Evolutionary conservation across 2,888 invertebrate species (phyloP).

Genomic region (Synergus laeviventris): DNA sequence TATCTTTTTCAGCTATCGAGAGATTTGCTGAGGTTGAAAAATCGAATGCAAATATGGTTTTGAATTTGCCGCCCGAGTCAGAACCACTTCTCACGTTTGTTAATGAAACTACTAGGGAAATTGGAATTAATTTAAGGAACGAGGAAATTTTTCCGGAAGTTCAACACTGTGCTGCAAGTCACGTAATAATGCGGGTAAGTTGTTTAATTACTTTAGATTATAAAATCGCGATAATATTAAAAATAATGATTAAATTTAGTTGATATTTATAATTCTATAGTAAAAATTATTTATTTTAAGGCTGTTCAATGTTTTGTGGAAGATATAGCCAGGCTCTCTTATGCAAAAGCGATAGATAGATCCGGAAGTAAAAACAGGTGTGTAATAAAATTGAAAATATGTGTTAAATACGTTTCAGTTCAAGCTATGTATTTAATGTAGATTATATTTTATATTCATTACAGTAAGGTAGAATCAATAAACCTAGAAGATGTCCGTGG

Average conservation of each 20-base stretch:
- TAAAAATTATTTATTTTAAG: conserved; percentile 50
- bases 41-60: conserved; percentile 39
- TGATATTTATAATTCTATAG: not conserved
- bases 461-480: conserved; percentile 48
- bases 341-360: conserved; percentile 68
- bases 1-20: not conserved
- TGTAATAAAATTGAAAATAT: conserved; percentile 30
- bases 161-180: conserved; percentile 74
- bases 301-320: conserved; percentile 67
- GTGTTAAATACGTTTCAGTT: conserved; percentile 17
- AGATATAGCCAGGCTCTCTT: conserved; percentile 66
- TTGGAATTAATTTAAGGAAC: conserved; percentile 75
- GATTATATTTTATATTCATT: not conserved
- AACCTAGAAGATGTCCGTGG: conserved; percentile 65
- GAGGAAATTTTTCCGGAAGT: conserved; percentile 77
- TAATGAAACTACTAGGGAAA: conserved; percentile 74
- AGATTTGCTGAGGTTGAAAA: conserved; percentile 26
- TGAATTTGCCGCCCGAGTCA: conserved; percentile 63
- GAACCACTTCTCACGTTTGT: conserved; percentile 73
- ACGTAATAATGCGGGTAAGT: conserved; percentile 64
- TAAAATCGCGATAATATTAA: not conserved
- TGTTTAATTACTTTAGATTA: not conserved
- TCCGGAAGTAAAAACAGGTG: conserved; percentile 59
- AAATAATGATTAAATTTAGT: conserved; percentile 14
- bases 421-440: conserved; percentile 13